phyloP scores from a whole-genome alignment of 2,888 invertebrate genomes.

The Globia sparganii region DNA sequence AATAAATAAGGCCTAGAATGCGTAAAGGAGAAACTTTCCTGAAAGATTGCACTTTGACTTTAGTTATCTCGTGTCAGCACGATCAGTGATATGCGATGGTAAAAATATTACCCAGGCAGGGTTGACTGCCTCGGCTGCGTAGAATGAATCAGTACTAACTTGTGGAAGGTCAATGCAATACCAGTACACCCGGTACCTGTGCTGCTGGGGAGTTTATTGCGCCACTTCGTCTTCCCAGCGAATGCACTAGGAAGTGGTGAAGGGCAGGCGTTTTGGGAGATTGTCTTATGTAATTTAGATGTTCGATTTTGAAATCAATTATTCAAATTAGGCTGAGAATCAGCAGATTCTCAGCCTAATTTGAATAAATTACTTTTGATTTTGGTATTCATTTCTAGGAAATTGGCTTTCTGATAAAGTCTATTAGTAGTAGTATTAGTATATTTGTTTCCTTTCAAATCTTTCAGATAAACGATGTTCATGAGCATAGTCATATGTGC shows the following conservation, averaged over 20 bases:
- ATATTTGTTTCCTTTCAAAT: neutral
- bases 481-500: neutral
- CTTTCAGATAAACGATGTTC: neutral
- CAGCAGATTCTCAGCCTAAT: neutral
- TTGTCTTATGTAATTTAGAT: neutral
- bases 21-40: constrained; percentile 27
- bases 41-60: constrained; percentile 4
- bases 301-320: too few species aligned
- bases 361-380: neutral
- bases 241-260: neutral
- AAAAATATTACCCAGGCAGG: neutral
- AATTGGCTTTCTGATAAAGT: neutral
- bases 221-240: neutral
- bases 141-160: neutral
- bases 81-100: neutral
- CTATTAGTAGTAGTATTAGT: too few species aligned
- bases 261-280: neutral
- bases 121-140: neutral
- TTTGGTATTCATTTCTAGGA: neutral
- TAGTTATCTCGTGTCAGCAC: constrained; percentile 1
- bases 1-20: constrained; percentile 17
- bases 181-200: neutral
- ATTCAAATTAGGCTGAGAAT: too few species aligned
- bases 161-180: neutral
- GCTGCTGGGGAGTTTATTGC: neutral